Evolutionary conservation across 2,797 vertebrate species (phyloP), one percentile per base, ranked within the genome.

Genomic region (Ataeniobius toweri): DNA sequence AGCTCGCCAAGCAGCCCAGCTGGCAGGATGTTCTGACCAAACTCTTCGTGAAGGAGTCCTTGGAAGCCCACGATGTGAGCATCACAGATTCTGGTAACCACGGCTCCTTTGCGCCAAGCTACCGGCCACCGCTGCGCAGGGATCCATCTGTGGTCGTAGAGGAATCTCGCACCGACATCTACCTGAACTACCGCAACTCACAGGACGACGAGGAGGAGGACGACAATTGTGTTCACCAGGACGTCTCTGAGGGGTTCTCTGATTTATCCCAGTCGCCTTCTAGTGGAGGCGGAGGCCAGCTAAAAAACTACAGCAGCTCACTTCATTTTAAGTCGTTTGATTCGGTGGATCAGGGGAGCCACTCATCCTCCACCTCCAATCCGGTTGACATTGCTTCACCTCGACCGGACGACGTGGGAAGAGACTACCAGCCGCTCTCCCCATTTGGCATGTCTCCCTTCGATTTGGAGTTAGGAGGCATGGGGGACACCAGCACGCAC

Each of bases 11-110:
- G 72, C 89, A 98, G 88, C 92, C 96, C 0, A 96, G 98, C 80
- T 99, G 98, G 98, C 98, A 99, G 94, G 97, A 98, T 41, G 93
- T 97, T 0, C 95, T 99, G 81, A 98, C 97, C 83, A 98, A 97
- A 84, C 97, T 99, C 70, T 99, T 98, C 0, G 93, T 99, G 83
- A 97, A 97, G 84, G 98, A 99, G 84, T 97, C 96, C 0, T 96
- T 95, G 0, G 95, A 94, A 75, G 96, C 94, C 0, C 88, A 88
- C 0, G 91, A 91, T 1, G 88, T 77, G 91, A 95, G 94, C 92
- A 86, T 94, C 0, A 93, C 93, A 0, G 69, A 84, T 24, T 91
- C 91, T 1, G 82, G 86, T 85, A 92, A 75, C 69, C 75, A 83
- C 0, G 81, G 86, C 73, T 92, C 94, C 44, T 82, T 91, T 0